Base-by-base conservation (phyloP, 2,888 invertebrate genomes). In the Megaustenia siamemsis region DNA sequence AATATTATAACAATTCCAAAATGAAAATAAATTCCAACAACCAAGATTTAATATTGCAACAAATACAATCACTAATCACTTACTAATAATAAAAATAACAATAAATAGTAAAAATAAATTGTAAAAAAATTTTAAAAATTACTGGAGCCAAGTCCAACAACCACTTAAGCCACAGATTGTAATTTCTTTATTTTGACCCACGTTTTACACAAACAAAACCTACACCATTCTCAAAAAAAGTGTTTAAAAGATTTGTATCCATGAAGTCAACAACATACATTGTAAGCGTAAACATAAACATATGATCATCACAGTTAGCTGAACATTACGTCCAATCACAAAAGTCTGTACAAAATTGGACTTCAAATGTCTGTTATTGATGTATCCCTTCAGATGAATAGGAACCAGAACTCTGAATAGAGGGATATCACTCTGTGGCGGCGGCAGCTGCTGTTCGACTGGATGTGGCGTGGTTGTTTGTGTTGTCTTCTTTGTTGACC, bases 401-500 rank as follows among this genome's bases (percentile, higher is more conserved):
- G 73, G 45, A 49, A 32, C 49, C 21, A 10, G 0, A 32, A 49
- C 63, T 63, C 6, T 32, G 49, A 32, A 28, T 21, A 28, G 32
- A 32, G 38, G 69, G 6, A 0, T 8, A 45, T 56, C 71, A 71
- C 56, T 71, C 56, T 24, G 71, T 66, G 24, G 43, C 28, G n/a
- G 71, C 32, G 38, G 71, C 32, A 28, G 49, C 53, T 35, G 76
- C 43, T 21, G 78, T 78, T 10, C 43, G 69, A 43, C 21, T 28
- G n/a, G 78, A 32, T 28, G 63, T 40, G 24, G 53, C 32, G 79
- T 53, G 38, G 63, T 60, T 73, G 75, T 45, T 79, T 21, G 45
- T 84, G 40, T 35, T 49, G 8, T 87, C 87, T 49, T 91, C 91
- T 24, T 91, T 90, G 86, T 90, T 92, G 92, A 99, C 96, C 60